Base-by-base conservation (phyloP, 2,113 vertebrate genomes). In the Percina caprodes region DNA sequence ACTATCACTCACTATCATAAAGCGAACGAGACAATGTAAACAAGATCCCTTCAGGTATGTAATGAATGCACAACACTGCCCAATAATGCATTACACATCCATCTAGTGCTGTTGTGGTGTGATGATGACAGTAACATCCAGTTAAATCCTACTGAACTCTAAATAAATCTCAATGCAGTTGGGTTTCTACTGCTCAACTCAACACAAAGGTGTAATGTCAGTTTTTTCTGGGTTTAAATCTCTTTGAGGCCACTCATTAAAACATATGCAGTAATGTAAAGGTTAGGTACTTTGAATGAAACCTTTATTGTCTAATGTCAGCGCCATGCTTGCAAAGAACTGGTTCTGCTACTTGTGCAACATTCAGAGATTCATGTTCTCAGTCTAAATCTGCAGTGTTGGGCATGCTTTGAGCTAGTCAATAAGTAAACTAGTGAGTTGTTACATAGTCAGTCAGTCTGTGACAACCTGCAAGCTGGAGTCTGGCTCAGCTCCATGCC, bases 341-440 rank as follows among this genome's bases (percentile, higher is more conserved):
- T 5, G 49, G n/a, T 69, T 80, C 54, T 24, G 42, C 54, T 26
- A 23, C 52, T 74, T 59, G 56, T 61, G 74, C 63, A 49, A 67
- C 65, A 56, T 24, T 23, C 11, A 18, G 30, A 74, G 39, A 70
- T 59, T 74, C 67, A 45, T 76, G 70, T 69, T 72, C 60, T 51
- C 54, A 2, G 45, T 65, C 65, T 46, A 69, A 69, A 83, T 68
- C 68, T 60, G 74, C 66, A 84, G 59, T 59, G 71, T 80, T 61
- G 60, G 69, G 60, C 73, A 4, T 48, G 67, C 45, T 2, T 42
- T 60, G 54, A 62, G 62, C 65, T 55, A 33, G 85, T 87, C 77
- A n/a, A 87, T 90, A 86, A 78, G 76, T 5, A 65, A 81, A 83
- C 77, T 84, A 82, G 86, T 82, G 86, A 91, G 85, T 84, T 83